Percentiles rank a stretch among this genome's conserved stretches.
Evolutionary conservation across 2,888 invertebrate species (phyloP).

Genomic region (Leucophenga maculata): DNA sequence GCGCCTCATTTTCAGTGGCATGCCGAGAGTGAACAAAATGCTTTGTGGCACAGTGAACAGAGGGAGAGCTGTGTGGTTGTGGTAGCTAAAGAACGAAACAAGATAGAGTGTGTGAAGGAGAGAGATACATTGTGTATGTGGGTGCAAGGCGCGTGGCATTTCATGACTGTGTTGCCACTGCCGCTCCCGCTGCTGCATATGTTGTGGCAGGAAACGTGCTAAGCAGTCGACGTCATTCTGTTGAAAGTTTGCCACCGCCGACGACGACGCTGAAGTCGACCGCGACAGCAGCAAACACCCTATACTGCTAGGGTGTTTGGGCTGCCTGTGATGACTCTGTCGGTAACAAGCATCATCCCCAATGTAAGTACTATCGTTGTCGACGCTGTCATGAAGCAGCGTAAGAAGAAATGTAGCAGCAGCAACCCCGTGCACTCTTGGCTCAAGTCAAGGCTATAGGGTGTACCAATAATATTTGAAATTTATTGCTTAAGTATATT

Average conservation of each 20-base stretch:
- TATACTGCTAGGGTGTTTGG: neutral
- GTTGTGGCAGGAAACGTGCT: slow-evolving; percentile 59
- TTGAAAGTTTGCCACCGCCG: slow-evolving; percentile 1
- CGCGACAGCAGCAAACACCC: neutral
- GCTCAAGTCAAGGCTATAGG: too few species aligned
- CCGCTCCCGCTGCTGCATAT: neutral
- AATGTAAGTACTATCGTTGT: neutral
- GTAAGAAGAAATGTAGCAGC: too few species aligned
- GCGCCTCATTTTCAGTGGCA: slow-evolving; percentile 60
- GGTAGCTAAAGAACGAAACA: neutral
- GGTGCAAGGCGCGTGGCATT: slow-evolving; percentile 55
- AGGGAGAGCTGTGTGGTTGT: neutral
- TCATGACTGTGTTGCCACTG: slow-evolving; percentile 32
- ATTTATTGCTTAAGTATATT: too few species aligned
- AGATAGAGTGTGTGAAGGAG: neutral
- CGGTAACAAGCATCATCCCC: neutral
- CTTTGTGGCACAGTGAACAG: neutral
- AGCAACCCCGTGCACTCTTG: too few species aligned
- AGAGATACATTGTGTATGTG: slow-evolving; percentile 22
- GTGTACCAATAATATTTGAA: too few species aligned
- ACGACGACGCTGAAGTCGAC: neutral
- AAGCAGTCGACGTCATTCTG: slow-evolving; percentile 50
- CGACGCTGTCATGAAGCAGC: neutral
- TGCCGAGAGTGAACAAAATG: slow-evolving; percentile 23
- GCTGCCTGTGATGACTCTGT: neutral